These are phyloP conservation scores for Melanogrammus aeglefinus DNA, from an alignment of 2,797 vertebrate species.

Conservation along the genomic window DNA sequence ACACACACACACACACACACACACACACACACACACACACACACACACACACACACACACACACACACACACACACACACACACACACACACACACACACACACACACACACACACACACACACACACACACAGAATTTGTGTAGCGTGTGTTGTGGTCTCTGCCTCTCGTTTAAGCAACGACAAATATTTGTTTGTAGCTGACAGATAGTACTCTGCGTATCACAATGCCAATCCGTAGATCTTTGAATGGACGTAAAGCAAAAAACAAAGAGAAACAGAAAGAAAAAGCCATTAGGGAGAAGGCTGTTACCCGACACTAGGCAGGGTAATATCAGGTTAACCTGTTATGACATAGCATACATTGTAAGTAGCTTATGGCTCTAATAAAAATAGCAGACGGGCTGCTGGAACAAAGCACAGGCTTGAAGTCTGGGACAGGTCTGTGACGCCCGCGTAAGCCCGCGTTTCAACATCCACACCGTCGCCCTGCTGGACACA, in stretches of 20 bases:
- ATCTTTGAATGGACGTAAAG: neutral
- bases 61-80: too few relatives aligned
- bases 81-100: neutral
- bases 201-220: neutral
- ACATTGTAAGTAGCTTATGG: conserved; percentile 60
- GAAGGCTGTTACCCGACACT: conserved; percentile 30
- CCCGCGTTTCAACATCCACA: conserved; percentile 24
- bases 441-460: conserved; percentile 33
- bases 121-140: too few relatives aligned
- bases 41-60: too few relatives aligned
- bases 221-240: neutral
- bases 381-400: conserved; percentile 59
- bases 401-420: conserved; percentile 46
- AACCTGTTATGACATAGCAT: conserved; percentile 52
- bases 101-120: too few relatives aligned
- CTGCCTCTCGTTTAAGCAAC: too few relatives aligned
- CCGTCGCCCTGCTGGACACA: conserved; percentile 12
- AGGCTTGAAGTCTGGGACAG: conserved; percentile 34
- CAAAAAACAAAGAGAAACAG: neutral
- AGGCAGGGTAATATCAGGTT: conserved; percentile 49
- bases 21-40: conserved; percentile 33
- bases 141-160: too few relatives aligned
- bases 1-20: conserved; percentile 35
- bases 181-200: neutral
- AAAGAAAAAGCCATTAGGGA: conserved; percentile 23